Base-by-base conservation (phyloP, 2,797 vertebrate species). In the Pogoniulus pusillus region DNA sequence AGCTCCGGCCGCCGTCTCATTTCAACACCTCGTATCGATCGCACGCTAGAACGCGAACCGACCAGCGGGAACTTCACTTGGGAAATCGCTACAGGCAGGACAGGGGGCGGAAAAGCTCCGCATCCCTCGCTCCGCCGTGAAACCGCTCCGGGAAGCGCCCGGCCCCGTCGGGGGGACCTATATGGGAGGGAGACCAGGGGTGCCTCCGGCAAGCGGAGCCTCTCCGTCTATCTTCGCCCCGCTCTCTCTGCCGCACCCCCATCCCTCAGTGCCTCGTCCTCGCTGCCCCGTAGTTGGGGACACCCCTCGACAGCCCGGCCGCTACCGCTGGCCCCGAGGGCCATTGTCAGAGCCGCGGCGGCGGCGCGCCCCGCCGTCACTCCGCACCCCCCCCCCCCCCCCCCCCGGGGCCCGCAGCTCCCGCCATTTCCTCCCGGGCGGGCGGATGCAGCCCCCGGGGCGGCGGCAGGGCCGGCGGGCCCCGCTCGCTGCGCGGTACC, bases 241-340 rank as follows among this genome's bases (percentile, higher is more conserved):
- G 29, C 22, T 54, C n/a, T 15, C 22, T 54, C 29, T 30, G 3
- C 66, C 59, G 47, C 43, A 32, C 6, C 49, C 43, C 9, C 57
- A 19, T 78, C 30, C 85, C 66, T 85, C 51, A 73, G 93, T 94
- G 87, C 89, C 29, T 60, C 27, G 53, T 14, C 51, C 51, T 26
- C 51, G 13, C 51, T 53, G 51, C 51, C 26, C 24, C 49, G 15
- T 22, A 27, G 49, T 51, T 15, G 22, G 58, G 58, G 63, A 20
- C 29, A 37, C 92, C 80, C 90, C 95, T 93, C 82, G 74, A 94
- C 85, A 93, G 93, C 96, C 80, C 93, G 93, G 26, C 20, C 96
- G 96, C 97, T 96, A 97, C 95, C 97, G 95, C 97, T 97, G 97
- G 97, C 96, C 98, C 98, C 95, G 89, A 96, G 94, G 90, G 86